Base-by-base conservation (phyloP, 2,797 vertebrate genomes). In the Philypnodon macrostomus region DNA sequence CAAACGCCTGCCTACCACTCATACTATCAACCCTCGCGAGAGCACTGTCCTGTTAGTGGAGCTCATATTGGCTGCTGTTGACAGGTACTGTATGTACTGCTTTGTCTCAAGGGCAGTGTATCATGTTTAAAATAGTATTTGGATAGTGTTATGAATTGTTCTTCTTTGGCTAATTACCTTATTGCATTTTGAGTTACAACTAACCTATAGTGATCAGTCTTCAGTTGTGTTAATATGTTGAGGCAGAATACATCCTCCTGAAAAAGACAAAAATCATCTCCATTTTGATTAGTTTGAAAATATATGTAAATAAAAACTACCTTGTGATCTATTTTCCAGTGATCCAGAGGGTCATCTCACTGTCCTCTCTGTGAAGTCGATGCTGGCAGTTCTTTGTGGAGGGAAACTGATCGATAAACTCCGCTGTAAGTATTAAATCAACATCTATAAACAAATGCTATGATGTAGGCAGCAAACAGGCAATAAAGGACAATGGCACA, bases 391-490 rank as follows among this genome's bases (percentile, higher is more conserved):
- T 14, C 91, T 97, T 87, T 97, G 95, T 47, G 95, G 95, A 39
- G 96, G 96, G 4, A 97, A 98, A 60, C 90, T 98, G 49, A 79
- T 96, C 61, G 96, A 98, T 87, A 98, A 98, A 73, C 88, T 98
- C 0, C 87, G 95, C 79, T 98, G 96, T 98, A 79, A 97, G 95
- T 97, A 53, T 14, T n/a, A 14, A 6, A 29, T 29, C 9, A 29
- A 29, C 2, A 32, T 14, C 27, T 13, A 30, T 1, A 1, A 8
- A 19, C 33, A n/a, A 52, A 11, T 4, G 2, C 1, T 23, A 3
- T 3, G 21, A 23, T 23, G 6, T 3, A 23, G 21, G 21, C 21
- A 23, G 21, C 21, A 23, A 23, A 23, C 21, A 23, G 21, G 21
- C 21, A 6, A 23, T 23, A 23, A 23, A 23, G 21, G 3, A n/a